Base-by-base conservation (phyloP, 1,140 invertebrate genomes). In the Papilio helenus region DNA sequence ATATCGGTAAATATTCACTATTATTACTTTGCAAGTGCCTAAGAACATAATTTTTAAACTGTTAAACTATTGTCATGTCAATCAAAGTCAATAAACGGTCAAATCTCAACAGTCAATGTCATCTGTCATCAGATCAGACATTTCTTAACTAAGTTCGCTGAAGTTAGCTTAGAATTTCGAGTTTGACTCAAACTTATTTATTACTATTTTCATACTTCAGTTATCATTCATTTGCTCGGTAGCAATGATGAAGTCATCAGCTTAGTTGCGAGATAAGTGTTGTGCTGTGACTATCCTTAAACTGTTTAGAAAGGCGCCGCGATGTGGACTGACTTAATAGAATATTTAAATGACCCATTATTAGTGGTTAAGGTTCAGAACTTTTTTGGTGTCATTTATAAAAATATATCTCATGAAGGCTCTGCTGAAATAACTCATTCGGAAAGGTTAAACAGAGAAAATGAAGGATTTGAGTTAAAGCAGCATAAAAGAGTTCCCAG, bases 311-410 rank as follows among this genome's bases (percentile, higher is more conserved):
- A 73, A 76, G 16, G 26, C 34, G 29, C 18, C 76, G 29, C 51
- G 80, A 94, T 95, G 94, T 92, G 91, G 91, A 87, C 92, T 46
- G 88, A 89, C 46, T 84, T 91, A 16, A 95, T 97, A 81, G 92
- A 96, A 82, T 95, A 96, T 86, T 95, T 97, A 72, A 97, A 96
- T 86, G 96, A 97, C 88, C 96, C 97, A 1, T 86, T 95, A 79
- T 90, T 97, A 76, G 97, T 98, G 12, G 95, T 96, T 34, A 95
- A 95, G 87, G 96, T 97, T 84, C 97, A 98, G 90, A 93, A 96
- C 80, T 97, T 95, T 90, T 97, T 97, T 90, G 97, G 97, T 65
- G 93, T 97, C 79, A 94, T 87, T 89, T 95, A 93, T 82, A 95
- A 89, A 88, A 94, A 85, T 76, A 85, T 77, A 55, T 83, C 83